phyloP scores from a whole-genome alignment of 1,140 invertebrate species.

The Drosophila setifemur region DNA sequence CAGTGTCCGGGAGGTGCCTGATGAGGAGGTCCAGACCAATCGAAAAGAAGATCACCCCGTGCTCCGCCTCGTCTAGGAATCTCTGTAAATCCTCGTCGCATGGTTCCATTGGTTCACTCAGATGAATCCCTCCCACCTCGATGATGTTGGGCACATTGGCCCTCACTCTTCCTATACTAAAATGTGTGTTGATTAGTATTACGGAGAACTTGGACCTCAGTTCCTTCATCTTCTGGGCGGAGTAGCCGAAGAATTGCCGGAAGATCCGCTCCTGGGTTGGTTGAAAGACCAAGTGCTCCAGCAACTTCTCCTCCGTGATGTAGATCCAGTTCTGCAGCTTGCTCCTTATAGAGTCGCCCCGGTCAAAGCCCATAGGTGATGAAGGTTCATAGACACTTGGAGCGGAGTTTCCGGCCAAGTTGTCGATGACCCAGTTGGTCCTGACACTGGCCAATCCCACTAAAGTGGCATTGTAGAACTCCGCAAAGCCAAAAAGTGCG shows the following conservation, averaged over 20 bases:
- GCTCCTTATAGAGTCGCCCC: constrained; percentile 74
- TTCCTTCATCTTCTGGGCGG: constrained; percentile 24
- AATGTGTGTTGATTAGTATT: constrained; percentile 64
- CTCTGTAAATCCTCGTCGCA: constrained; percentile 77
- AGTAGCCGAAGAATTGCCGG: constrained; percentile 53
- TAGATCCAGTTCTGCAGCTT: constrained; percentile 72
- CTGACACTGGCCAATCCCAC: constrained; percentile 39
- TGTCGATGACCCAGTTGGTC: constrained; percentile 25
- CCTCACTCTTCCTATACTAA: constrained; percentile 51
- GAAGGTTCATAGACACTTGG: constrained; percentile 69
- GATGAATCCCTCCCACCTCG: constrained; percentile 85
- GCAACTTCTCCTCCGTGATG: constrained; percentile 37
- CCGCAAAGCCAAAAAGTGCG: constrained; percentile 44
- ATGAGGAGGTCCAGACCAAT: constrained; percentile 85
- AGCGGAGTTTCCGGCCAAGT: constrained; percentile 43
- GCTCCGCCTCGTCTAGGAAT: constrained; percentile 84
- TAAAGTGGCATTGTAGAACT: constrained; percentile 44
- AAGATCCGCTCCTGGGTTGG: constrained; percentile 68
- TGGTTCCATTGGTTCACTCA: constrained; percentile 67
- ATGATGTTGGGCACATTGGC: constrained; percentile 63
- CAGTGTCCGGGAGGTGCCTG: constrained; percentile 82
- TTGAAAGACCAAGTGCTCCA: constrained; percentile 14
- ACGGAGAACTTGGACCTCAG: constrained; percentile 42
- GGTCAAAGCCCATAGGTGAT: constrained; percentile 50
- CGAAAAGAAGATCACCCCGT: constrained; percentile 85